A percentile compares a stretch with the other conserved stretches of the same genome.
Conservation (phyloP, 2,113 vertebrate species). For the Recurvirostra avosetta region DNA sequence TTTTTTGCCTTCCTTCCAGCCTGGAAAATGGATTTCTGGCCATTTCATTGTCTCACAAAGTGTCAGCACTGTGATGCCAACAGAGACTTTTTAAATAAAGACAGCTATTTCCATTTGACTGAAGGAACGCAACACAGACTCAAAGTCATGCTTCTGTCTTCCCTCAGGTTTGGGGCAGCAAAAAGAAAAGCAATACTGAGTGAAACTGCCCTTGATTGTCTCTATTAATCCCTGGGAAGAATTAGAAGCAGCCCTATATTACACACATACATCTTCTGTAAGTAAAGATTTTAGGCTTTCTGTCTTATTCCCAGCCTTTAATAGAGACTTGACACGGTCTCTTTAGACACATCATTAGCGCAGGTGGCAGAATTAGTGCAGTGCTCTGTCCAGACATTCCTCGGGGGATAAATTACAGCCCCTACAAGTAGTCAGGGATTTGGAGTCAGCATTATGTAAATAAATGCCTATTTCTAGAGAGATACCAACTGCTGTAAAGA, state of each 20-base stretch:
- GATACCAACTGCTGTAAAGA: neutral
- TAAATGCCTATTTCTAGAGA: neutral
- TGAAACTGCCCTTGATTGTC: neutral
- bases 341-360: neutral
- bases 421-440: neutral
- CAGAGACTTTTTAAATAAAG: slow-evolving; percentile 20
- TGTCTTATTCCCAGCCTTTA: neutral
- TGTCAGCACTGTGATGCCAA: neutral
- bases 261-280: neutral
- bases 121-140: neutral
- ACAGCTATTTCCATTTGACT: slow-evolving; percentile 28
- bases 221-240: slow-evolving; percentile 39
- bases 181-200: neutral
- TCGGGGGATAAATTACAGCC: neutral
- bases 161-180: neutral
- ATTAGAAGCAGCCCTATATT: slow-evolving; percentile 34
- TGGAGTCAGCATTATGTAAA: slow-evolving; percentile 31
- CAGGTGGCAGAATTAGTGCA: slow-evolving; percentile 16
- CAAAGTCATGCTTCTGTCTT: neutral
- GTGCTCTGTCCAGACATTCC: neutral
- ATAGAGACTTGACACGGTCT: neutral
- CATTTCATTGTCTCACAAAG: neutral
- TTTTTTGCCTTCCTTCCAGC: neutral
- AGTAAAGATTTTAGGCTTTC: neutral
- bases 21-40: slow-evolving; percentile 47